A percentile compares a stretch with the other conserved stretches of the same genome.
Conservation (phyloP, 1,140 invertebrate species). For the Tachypleus tridentatus region DNA sequence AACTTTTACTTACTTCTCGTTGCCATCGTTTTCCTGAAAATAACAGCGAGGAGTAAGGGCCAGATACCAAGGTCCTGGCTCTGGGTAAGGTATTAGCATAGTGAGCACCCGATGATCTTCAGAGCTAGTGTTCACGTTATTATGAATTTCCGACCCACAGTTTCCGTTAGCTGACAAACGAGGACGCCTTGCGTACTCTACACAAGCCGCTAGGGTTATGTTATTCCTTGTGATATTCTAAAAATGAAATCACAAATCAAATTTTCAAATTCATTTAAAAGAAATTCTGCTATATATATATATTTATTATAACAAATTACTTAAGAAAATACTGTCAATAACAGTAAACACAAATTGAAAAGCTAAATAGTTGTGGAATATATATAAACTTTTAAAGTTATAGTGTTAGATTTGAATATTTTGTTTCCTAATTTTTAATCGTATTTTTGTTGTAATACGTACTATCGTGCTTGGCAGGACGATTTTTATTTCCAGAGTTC, state of each 20-base stretch:
- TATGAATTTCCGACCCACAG: conserved; percentile 44
- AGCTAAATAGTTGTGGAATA: no score
- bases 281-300: no score
- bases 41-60: conserved; percentile 14
- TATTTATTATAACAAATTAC: no score
- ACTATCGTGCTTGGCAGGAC: conserved; percentile 13
- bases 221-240: conserved; percentile 16
- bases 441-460: neutral
- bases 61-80: conserved; percentile 42
- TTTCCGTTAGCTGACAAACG: conserved; percentile 34
- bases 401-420: no score
- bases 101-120: conserved; percentile 28
- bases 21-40: neutral
- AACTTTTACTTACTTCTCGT: no score
- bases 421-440: no score
- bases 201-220: conserved; percentile 11
- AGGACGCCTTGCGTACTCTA: conserved; percentile 15
- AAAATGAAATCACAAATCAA: conserved; percentile 2
- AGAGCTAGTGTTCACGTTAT: conserved; percentile 39
- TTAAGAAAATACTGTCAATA: no score
- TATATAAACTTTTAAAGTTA: no score
- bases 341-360: no score
- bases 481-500: conserved; percentile 37
- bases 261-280: no score
- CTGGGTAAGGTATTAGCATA: conserved; percentile 60